A percentile compares a stretch with the other conserved stretches of the same genome.
Conservation (phyloP, 2,888 invertebrate species). For the Drosophila cracens region DNA sequence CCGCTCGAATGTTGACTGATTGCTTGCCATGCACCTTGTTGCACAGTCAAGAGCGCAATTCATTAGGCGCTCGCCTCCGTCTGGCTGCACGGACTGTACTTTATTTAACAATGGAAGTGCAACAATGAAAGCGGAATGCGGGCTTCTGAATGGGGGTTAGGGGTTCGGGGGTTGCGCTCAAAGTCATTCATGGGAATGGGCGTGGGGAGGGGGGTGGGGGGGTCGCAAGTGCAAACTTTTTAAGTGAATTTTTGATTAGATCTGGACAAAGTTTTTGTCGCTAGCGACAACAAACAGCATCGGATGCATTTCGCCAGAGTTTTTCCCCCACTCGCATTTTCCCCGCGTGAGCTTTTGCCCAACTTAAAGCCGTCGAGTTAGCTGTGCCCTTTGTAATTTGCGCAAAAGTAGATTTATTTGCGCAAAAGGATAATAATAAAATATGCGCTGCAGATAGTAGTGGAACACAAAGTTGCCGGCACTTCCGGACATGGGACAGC, state of each 20-base stretch:
- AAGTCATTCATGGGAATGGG: slow-evolving; percentile 46
- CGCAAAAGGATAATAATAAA: slow-evolving; percentile 80
- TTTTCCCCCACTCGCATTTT: slow-evolving; percentile 16
- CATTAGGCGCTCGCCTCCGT: slow-evolving; percentile 47
- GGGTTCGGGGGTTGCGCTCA: slow-evolving; percentile 44
- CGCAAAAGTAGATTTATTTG: slow-evolving; percentile 76
- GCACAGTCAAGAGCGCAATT: slow-evolving; percentile 43
- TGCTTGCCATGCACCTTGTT: slow-evolving; percentile 35
- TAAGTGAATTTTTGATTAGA: slow-evolving; percentile 84
- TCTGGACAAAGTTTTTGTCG: slow-evolving; percentile 81
- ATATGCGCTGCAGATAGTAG: slow-evolving; percentile 71
- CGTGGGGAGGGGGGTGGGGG: slow-evolving; percentile 13
- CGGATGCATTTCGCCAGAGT: slow-evolving; percentile 46
- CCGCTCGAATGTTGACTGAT: slow-evolving; percentile 17
- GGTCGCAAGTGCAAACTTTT: slow-evolving; percentile 74
- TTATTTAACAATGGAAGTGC: slow-evolving; percentile 58
- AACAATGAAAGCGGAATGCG: slow-evolving; percentile 40
- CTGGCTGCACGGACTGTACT: slow-evolving; percentile 31
- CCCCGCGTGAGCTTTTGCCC: neutral
- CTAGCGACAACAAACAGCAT: slow-evolving; percentile 59
- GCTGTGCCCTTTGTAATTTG: slow-evolving; percentile 77
- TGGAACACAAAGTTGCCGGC: slow-evolving; percentile 53
- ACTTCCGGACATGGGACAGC: slow-evolving; percentile 45
- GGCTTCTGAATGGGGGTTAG: neutral
- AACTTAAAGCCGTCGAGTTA: slow-evolving; percentile 66